Evolutionary conservation across 2,797 vertebrate species (phyloP).

Genomic region (Varecia variegata): DNA sequence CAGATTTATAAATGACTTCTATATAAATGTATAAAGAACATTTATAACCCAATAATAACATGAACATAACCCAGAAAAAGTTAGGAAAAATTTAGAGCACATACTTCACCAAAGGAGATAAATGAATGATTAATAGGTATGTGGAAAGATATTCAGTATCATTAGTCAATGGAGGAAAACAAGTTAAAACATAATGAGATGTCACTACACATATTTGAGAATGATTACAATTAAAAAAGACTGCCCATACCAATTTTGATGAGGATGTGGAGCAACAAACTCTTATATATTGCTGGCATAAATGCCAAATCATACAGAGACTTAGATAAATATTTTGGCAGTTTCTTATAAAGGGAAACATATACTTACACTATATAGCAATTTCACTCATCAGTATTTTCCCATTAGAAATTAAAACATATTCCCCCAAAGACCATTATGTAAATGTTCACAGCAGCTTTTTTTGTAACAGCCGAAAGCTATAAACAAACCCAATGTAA

Average conservation of each 20-base stretch:
- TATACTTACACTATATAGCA: not conserved
- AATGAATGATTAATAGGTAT: not conserved
- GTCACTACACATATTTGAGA: not conserved
- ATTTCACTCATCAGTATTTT: not conserved
- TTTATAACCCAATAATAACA: not conserved
- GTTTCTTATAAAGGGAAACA: not conserved
- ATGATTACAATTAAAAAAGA: not conserved
- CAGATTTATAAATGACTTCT: not conserved
- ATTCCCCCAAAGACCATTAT: not conserved
- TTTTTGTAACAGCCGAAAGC: not conserved
- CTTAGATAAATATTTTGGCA: not conserved
- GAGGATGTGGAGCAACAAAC: not conserved
- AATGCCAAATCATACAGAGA: not conserved
- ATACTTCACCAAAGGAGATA: not conserved
- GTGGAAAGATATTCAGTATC: not conserved
- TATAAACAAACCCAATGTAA: not conserved
- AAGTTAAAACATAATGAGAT: not conserved
- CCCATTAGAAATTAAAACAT: not conserved
- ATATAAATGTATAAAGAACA: not conserved
- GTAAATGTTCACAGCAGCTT: not conserved
- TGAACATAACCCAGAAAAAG: not conserved
- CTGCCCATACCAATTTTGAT: not conserved
- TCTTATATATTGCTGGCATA: not conserved
- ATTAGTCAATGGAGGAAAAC: no score
- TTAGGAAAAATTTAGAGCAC: not conserved